Evolutionary conservation across 2,797 vertebrate species (phyloP), one percentile per base, ranked within the genome.

Genomic region (Lycodopsis pacificus): DNA sequence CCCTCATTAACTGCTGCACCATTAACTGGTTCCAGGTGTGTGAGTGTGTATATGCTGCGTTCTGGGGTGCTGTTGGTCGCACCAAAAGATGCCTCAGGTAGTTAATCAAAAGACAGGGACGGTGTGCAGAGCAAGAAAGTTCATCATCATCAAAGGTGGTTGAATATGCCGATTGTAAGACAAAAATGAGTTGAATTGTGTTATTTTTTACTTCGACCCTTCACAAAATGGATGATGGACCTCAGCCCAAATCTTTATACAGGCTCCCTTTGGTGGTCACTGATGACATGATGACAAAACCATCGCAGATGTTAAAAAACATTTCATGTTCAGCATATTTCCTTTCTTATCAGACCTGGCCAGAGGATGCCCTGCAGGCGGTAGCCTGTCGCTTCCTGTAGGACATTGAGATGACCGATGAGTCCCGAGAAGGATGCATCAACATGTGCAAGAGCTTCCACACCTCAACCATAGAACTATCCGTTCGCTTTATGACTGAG

Each of bases 1-100:
- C 97, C 0, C 97, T 99, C 79, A 97, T 99, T 91, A 99, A 99
- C 73, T 99, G 98, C 93, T 99, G 97, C 88, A 99, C 98, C 70
- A 98, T 99, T 79, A 96, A 99, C 86, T 99, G 97, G 98, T 99
- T 99, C 91, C 97, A 98, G 97, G 98, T 96, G 56, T 32, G 36
- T 54, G 17, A 38, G 98, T 99, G 76, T 92, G 79, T 88, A 22
- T 94, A 36, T 71, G 58, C 49, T 62, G 51, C 22, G 9, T 73
- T 65, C 42, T 59, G 15, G 9, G 65, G 46, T 42, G 61, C 42
- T 67, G 36, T 58, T 27, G 14, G 54, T 67, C 0, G 1, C 56
- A 49, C 20, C 4, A 19, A 53, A 25, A 48, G 15, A 59, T 49
- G 12, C 25, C 2, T 7, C 22, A 32, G 22, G 12, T 36, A 15